Base-by-base conservation (phyloP, 1,140 invertebrate species). In the Metopolophium dirhodum region DNA sequence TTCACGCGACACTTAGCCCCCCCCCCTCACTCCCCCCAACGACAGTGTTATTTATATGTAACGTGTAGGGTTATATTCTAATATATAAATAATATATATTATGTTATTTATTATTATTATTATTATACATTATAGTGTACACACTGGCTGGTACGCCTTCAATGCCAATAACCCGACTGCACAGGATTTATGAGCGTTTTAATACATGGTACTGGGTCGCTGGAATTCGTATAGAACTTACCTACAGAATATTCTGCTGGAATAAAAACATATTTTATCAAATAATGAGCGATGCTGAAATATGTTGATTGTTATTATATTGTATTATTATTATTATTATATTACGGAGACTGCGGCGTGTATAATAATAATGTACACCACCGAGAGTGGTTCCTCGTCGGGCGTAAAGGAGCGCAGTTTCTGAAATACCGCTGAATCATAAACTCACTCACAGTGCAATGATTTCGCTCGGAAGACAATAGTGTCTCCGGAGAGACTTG, bases 201-300 rank as follows among this genome's bases (percentile, higher is more conserved):
- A 77, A n/a, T 77, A 30, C n/a, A 35, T 18, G n/a, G 61, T 30
- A 77, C 14, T n/a, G 61, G 14, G 14, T n/a, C 30, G 61, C 61
- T 18, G 61, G 61, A 77, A 77, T 77, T 77, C 61, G n/a, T 18
- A 23, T 22, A 37, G n/a, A 9, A 7, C 45, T 8, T 47, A 37
- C 77, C 57, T 85, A 85, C 37, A 41, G 1, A 85, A 45, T 22
- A 49, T 54, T 22, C 51, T 22, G 22, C 22, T n/a, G 85, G 45
- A 47, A 47, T 47, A 87, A 87, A 87, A 87, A 85, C 83, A 45
- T 82, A 30, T 9, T 68, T 85, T 45, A 85, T 85, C 14, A 85
- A 41, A 85, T 85, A 85, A 85, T 45, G 14, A 0, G 61, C 14
- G 61, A 45, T 41, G 41, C 23, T 30, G 23, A 85, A 85, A 85